Evolutionary conservation across 2,888 invertebrate genomes (phyloP), one percentile per base, ranked within the genome.

Genomic region (Machimus rusticus): DNA sequence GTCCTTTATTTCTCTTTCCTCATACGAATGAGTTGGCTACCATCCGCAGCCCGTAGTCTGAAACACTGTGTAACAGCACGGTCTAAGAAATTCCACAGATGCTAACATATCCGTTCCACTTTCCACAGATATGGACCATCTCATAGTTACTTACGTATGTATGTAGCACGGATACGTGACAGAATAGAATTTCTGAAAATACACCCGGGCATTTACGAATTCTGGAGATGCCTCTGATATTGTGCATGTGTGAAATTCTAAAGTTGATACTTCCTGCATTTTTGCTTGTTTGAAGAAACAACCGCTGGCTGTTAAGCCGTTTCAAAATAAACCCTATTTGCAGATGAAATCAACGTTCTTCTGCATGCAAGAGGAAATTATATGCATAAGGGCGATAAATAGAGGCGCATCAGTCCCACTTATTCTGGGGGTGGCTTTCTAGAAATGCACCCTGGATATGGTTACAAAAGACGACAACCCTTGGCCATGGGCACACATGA

Each of bases 161-260:
- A 55, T 55, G 81, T 46, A 81, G 81, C 31, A 55, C 57, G 37
- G 19, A 55, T 57, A 81, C 81, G 81, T 81, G 81, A 81, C 81
- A 81, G 81, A 16, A 51, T 23, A 55, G 81, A 81, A 81, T 81
- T 81, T 55, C 81, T 34, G 55, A 55, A 55, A 28, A 28, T 19
- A 31, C 34, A 51, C 81, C 81, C 46, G 55, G 34, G 37, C 55
- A 28, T 55, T 81, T 55, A n/a, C 16, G 81, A 55, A 81, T 55
- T 81, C 55, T 55, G 55, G 28, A 55, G 23, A 55, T 81, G 78
- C 78, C 78, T 39, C 39, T 31, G 46, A 81, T 81, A 55, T 51
- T 81, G 81, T 81, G 81, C 81, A 81, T 81, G 81, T 81, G 81
- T 57, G 51, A 81, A 81, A 81, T 81, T 81, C 81, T 55, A 81